Base-by-base conservation (phyloP, 2,888 invertebrate genomes). In the Chironomus riparius region DNA sequence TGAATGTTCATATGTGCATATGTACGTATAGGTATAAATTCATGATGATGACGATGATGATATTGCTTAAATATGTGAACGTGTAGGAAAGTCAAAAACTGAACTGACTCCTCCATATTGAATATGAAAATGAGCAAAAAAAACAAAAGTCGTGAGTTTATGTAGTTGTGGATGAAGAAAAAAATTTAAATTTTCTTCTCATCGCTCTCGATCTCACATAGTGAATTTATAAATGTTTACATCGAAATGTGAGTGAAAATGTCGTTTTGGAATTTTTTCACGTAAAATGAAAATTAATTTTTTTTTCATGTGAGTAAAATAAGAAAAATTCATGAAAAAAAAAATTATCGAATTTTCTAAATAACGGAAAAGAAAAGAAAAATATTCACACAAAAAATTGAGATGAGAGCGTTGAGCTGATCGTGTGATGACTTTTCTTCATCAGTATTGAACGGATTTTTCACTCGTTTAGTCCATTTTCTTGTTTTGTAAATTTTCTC, bases 381-480 rank as follows among this genome's bases (percentile, higher is more conserved):
- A 50, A 24, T 3, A 28, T 4, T 28, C 28, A 28, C 28, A 4
- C 3, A 28, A 28, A 15, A 56, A 56, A 4, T 15, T n/a, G 4
- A 24, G n/a, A 7, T 68, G 74, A 68, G 68, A 68, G 74, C 68
- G 6, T 62, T 22, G 15, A 12, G 22, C 24, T 47, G 74, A 74
- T 74, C 74, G 68, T 74, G 15, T n/a, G n/a, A 47, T 24, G 21
- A 13, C n/a, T 24, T 72, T 38, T 38, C 10, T 38, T 38, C 38
- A 50, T 61, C 48, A 74, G 74, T 74, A 74, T 74, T 74, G 74
- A 47, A 74, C 62, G 68, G 74, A 74, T 61, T 74, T 74, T 74
- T 74, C 48, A 68, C 12, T 74, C 48, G 74, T 18, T 21, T 21
- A 65, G 65, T 24, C 12, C 13, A 22, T 12, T 24, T 22, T 65